Percentiles rank a stretch among this genome's conserved stretches.
Evolutionary conservation across 2,113 vertebrate genomes (phyloP).

Genomic region (Labeo catla): DNA sequence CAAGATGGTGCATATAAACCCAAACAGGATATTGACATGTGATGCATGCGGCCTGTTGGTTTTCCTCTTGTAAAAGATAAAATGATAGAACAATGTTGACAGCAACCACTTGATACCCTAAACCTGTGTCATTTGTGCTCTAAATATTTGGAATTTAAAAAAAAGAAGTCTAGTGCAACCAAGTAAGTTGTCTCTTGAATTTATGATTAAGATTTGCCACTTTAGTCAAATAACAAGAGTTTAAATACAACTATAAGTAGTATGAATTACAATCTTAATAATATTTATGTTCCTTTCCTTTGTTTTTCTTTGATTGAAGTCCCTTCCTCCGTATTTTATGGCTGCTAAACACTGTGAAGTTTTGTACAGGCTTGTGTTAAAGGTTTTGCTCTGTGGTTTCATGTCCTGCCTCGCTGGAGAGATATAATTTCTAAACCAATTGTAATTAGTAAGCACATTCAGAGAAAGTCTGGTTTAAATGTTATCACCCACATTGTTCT

Average conservation of each 20-base stretch:
- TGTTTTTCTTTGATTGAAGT: background rate
- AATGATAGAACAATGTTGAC: background rate
- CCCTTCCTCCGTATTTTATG: background rate
- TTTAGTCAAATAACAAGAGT: background rate
- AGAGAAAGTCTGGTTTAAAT: constrained; percentile 30
- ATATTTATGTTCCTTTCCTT: background rate
- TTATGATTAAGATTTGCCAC: background rate
- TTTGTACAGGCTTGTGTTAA: background rate
- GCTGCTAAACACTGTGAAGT: background rate
- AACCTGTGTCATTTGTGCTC: background rate
- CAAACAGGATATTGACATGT: background rate
- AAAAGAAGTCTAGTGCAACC: background rate
- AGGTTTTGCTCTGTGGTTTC: background rate
- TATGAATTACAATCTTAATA: constrained; percentile 10
- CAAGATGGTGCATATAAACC: background rate
- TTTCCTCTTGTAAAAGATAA: background rate
- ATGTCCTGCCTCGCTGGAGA: background rate
- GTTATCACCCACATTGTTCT: constrained; percentile 15
- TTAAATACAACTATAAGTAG: background rate
- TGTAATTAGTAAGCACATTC: constrained; percentile 6
- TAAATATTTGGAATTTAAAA: background rate
- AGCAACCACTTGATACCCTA: background rate
- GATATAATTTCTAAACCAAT: background rate
- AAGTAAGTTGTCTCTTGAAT: background rate
- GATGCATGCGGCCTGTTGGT: background rate